These are phyloP conservation scores for Synanthedon vespiformis DNA, from an alignment of 2,888 invertebrate species.

Conservation along the genomic window DNA sequence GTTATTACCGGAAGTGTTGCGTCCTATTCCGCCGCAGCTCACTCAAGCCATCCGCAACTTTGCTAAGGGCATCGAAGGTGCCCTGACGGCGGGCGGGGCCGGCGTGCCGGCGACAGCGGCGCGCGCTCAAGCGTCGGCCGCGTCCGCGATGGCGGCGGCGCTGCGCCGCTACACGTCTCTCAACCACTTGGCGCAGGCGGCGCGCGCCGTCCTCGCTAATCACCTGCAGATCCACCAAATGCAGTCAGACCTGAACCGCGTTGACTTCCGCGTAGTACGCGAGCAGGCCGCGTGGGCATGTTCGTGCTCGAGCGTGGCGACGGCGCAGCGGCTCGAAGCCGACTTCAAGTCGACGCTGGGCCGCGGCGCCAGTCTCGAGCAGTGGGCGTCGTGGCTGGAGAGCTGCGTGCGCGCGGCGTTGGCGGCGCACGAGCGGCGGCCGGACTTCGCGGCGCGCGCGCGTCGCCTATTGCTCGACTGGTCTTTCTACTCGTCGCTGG, in stretches of 20 bases:
- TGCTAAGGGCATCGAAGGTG: slow-evolving; percentile 78
- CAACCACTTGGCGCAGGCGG: slow-evolving; percentile 96
- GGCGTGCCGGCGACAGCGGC: slow-evolving; percentile 87
- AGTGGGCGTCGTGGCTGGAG: slow-evolving; percentile 98
- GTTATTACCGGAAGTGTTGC: slow-evolving; percentile 94
- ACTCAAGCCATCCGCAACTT: slow-evolving; percentile 79
- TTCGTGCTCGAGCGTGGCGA: slow-evolving; percentile 87
- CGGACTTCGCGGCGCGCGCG: slow-evolving; percentile 86
- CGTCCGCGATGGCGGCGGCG: slow-evolving; percentile 95
- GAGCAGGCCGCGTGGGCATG: slow-evolving; percentile 96
- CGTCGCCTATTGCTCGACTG: slow-evolving; percentile 96
- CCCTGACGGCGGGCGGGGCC: slow-evolving; percentile 86
- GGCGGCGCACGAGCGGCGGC: slow-evolving; percentile 86
- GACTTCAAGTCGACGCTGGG: slow-evolving; percentile 94
- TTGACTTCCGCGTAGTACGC: slow-evolving; percentile 98
- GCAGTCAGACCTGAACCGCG: slow-evolving; percentile 95
- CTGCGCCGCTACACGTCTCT: slow-evolving; percentile 95
- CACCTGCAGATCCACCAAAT: slow-evolving; percentile 95
- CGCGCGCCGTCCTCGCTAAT: slow-evolving; percentile 95
- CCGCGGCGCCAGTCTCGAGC: slow-evolving; percentile 93
- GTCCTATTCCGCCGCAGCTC: slow-evolving; percentile 92
- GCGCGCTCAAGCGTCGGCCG: slow-evolving; percentile 84
- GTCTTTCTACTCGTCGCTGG: slow-evolving; percentile 99
- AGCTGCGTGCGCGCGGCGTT: slow-evolving; percentile 91
- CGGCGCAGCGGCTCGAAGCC: slow-evolving; percentile 87